Base-by-base conservation (phyloP, 2,888 invertebrate genomes). In the Hartigia nigra region DNA sequence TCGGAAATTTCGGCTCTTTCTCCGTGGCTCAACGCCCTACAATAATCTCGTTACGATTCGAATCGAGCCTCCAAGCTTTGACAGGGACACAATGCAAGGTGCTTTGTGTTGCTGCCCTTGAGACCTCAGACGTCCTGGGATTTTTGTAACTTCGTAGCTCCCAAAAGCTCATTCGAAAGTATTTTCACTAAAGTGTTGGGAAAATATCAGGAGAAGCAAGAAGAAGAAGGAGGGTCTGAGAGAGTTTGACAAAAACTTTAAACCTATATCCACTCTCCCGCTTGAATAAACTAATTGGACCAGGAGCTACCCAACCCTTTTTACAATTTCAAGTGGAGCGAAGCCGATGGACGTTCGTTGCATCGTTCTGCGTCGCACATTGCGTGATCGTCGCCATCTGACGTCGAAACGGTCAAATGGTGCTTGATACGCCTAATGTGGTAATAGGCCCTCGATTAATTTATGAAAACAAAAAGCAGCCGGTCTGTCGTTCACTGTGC, bases 11-110 rank as follows among this genome's bases (percentile, higher is more conserved):
- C 23, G 55, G 55, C 80, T 86, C 80, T 86, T 89, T 88, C 85
- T 86, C 84, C 82, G 85, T 86, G 87, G 87, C 85, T 89, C 88
- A 88, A 90, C 90, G 90, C 90, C 55, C 88, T 87, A 90, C 89
- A 88, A 89, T 90, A 90, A 90, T 90, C 89, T 90, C 89, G 90
- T 90, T 90, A 90, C 87, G 87, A 86, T 87, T 84, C 82, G 86
- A 86, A 87, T 88, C 84, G 85, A 78, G 83, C 84, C 84, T 84
- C 83, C 82, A 83, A 83, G 85, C 84, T 88, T 89, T 88, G 88
- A 90, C 88, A 86, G 84, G 80, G 76, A 77, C 78, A 90, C 89
- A 90, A 90, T 88, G 89, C 89, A 90, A 90, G 89, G 90, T 90
- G 90, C 87, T 88, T 89, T 88, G 88, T 90, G 77, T 76, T 77